Conservation (phyloP, 1,140 invertebrate species). For the Drosophila teissieri region DNA sequence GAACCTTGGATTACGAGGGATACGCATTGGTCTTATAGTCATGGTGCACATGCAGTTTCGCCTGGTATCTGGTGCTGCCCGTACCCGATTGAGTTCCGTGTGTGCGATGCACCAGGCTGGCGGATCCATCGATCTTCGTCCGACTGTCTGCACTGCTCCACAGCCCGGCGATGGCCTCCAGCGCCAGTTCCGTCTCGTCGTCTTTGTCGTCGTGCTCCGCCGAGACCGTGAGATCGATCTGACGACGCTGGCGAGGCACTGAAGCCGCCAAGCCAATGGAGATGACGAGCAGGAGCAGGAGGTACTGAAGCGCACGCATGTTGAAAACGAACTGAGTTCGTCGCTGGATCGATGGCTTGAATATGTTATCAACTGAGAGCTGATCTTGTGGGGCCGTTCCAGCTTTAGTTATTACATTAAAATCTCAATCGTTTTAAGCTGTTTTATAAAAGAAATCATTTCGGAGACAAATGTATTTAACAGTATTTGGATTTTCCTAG, state of each 20-base stretch:
- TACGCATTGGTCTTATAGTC: conserved; percentile 75
- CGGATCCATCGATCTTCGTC: conserved; percentile 78
- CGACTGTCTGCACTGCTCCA: conserved; percentile 77
- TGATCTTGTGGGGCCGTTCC: neutral
- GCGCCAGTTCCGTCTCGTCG: conserved; percentile 74
- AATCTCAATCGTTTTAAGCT: neutral
- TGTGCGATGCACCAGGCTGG: conserved; percentile 68
- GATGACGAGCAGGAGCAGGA: conserved; percentile 37
- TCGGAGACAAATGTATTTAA: too few species aligned
- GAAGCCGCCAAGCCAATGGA: conserved; percentile 8
- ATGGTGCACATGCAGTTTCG: conserved; percentile 77
- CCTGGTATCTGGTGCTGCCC: conserved; percentile 79
- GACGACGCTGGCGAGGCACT: conserved; percentile 43
- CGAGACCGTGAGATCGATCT: conserved; percentile 77
- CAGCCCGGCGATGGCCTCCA: conserved; percentile 79
- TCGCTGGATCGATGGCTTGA: neutral
- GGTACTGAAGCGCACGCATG: conserved; percentile 61
- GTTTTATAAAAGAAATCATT: too few species aligned
- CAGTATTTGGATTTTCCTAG: too few species aligned
- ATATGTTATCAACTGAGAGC: neutral
- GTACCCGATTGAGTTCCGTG: conserved; percentile 64
- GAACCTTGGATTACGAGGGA: conserved; percentile 66
- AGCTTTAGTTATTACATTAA: neutral
- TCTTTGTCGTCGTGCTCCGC: conserved; percentile 80
- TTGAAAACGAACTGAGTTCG: conserved; percentile 43